Conservation (phyloP, 2,113 vertebrate species). For the Neolamprologus caudopunctatus region DNA sequence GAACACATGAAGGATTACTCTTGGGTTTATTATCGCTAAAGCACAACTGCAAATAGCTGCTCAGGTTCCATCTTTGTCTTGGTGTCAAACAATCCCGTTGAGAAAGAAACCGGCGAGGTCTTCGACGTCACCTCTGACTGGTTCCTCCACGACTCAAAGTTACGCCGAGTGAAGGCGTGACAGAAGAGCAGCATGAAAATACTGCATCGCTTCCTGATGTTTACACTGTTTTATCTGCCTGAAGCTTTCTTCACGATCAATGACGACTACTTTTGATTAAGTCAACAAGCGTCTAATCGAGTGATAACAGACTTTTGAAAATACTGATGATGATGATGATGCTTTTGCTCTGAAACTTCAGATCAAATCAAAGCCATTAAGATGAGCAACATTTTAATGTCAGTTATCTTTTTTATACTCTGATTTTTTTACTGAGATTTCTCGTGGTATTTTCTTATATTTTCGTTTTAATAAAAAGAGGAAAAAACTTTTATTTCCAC, state of each 20-base stretch:
- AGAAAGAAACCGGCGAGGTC: neutral
- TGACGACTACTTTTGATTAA: neutral
- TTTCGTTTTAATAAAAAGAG: neutral
- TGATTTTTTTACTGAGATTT: neutral
- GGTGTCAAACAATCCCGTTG: neutral
- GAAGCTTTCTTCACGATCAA: neutral
- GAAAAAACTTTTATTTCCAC: neutral
- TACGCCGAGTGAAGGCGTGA: neutral
- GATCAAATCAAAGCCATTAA: neutral
- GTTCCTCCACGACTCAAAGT: neutral
- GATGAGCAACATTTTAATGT: neutral
- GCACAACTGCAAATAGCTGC: neutral
- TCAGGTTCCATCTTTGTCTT: conserved; percentile 27
- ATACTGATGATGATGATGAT: neutral
- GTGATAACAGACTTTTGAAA: neutral
- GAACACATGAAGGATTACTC: neutral
- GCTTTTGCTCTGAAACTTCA: neutral
- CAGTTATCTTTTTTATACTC: neutral
- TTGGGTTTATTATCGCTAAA: neutral
- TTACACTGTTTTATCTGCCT: neutral
- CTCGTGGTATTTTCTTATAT: neutral
- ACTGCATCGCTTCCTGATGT: neutral
- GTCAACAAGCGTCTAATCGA: neutral
- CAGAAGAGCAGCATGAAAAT: neutral
- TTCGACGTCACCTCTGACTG: neutral